Evolutionary conservation across 2,797 vertebrate genomes (phyloP), one percentile per base, ranked within the genome.

Genomic region (Ctenosaura bakeri): DNA sequence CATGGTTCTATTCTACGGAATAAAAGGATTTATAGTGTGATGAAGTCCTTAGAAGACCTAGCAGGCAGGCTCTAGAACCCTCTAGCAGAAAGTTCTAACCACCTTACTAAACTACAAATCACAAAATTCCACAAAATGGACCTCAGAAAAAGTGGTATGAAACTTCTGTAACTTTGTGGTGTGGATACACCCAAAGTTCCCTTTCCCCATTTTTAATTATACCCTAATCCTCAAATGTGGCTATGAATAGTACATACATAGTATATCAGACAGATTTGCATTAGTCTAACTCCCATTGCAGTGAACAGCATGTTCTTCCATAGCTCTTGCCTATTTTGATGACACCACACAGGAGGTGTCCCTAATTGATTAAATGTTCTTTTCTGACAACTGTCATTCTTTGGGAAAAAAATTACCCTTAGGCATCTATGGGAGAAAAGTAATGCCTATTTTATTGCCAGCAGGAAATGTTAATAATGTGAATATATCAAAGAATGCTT

Each of bases 221-320:
- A 96, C 95, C 97, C 96, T 97, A 97, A 97, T 97, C 97, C 97
- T 96, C 90, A 90, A 97, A 96, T 97, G 96, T 94, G 96, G 62
- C 4, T 66, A 56, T 56, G 38, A 71, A 14, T 38, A 71, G 71
- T 32, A 50, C 6, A 50, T n/a, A 14, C 35, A 32, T 29, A 46
- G 42, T 46, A 46, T 46, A 3, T 46, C 46, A 56, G 38, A 13
- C 59, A 46, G 35, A 16, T 52, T 1, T 62, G 29, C 6, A 52
- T 50, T 38, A 69, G 54, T 69, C 16, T 6, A 32, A 56, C 6
- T 81, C 6, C 6, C n/a, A 62, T n/a, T 87, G 24, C 20, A 56
- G 29, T 42, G 38, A 71, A 56, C 18, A 56, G 35, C 10, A 3
- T 29, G 12, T 32, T 16, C 8, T 26, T 16, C 64, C 13, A 59